Evolutionary conservation across 2,113 vertebrate genomes (phyloP), one percentile per base, ranked within the genome.

Genomic region (Tretioscincus oriximinensis): DNA sequence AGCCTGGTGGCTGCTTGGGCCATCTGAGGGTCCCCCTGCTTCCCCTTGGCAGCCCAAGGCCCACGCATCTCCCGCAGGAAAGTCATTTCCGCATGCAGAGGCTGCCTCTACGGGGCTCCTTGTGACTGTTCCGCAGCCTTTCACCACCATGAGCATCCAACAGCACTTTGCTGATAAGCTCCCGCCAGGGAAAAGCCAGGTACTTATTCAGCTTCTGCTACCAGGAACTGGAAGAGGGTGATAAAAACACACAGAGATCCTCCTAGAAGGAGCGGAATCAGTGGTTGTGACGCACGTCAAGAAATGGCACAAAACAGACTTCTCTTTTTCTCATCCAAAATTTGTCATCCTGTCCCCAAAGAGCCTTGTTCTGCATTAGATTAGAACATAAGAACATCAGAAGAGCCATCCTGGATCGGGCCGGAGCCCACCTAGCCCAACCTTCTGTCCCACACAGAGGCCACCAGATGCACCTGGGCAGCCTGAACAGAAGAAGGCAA

Each of bases 21-120:
- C 91, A 91, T 77, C 86, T 90, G 89, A 92, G 82, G 86, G 81
- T 88, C 81, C 88, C 87, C 76, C 26, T 7, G 78, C 91, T 85
- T 91, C 65, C 90, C 51, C 88, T 67, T 68, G 81, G 83, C 78
- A 81, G 66, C 76, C 64, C 86, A 69, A 85, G 80, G 61, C n/a
- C 81, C 81, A 72, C 81, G 69, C 41, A 88, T 28, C 24, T 41
- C 35, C 35, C 70, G 45, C 3, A 31, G 63, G 28, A 64, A 87
- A 24, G 86, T 60, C 51, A 60, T 65, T 24, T 49, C 80, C 16
- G 76, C 85, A 45, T 80, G 73, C 78, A 81, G 71, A 85, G 63
- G 70, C 35, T 18, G 7, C 49, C 71, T 28, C 18, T 24, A 14
- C 71, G 10, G 49, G 31, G 70, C 63, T 77, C 78, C 45, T 47